Base-by-base conservation (phyloP, 2,113 vertebrate genomes). In the Entomyzon cyanotis region DNA sequence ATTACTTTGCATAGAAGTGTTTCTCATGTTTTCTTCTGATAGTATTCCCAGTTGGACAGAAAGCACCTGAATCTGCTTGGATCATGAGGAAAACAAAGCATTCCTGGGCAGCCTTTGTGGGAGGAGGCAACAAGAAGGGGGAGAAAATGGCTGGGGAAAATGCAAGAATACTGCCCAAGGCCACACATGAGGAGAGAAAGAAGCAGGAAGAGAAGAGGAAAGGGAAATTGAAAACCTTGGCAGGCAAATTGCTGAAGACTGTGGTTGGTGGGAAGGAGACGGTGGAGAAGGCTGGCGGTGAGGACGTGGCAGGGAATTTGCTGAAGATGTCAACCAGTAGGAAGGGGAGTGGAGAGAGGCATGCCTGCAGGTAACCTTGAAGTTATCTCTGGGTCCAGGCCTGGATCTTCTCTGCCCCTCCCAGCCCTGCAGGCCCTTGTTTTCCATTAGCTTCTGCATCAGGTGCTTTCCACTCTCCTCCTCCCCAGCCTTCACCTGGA, bases 31-130 rank as follows among this genome's bases (percentile, higher is more conserved):
- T 60, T 60, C 35, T 67, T 21, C 59, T 55, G 52, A 31, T 44
- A 63, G 21, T 55, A 35, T 86, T 94, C 56, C 41, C 47, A 55
- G 20, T 1, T 58, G 64, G 55, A 58, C 42, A 77, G 70, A 74
- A 79, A 78, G 11, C 16, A 42, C 39, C 62, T 84, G 84, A 65
- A 52, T 74, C 71, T 83, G 12, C 65, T 87, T 42, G 58, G 44
- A 84, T 81, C 35, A 96, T 96, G 96, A 89, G 35, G 77, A 97
- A 89, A 63, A 68, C 2, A 3, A 96, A 89, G 31, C 28, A 28
- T 62, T 85, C 60, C 63, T 93, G 85, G 71, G 41, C 16, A 76
- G 9, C 55, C 53, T 47, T 58, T 2, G 1, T 0, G 1, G 62
- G 42, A 82, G 31, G 42, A 86, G 35, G 49, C 35, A 58, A 67